Conservation (phyloP, 2,797 vertebrate species). For the Melanotaenia parkinsoni region DNA sequence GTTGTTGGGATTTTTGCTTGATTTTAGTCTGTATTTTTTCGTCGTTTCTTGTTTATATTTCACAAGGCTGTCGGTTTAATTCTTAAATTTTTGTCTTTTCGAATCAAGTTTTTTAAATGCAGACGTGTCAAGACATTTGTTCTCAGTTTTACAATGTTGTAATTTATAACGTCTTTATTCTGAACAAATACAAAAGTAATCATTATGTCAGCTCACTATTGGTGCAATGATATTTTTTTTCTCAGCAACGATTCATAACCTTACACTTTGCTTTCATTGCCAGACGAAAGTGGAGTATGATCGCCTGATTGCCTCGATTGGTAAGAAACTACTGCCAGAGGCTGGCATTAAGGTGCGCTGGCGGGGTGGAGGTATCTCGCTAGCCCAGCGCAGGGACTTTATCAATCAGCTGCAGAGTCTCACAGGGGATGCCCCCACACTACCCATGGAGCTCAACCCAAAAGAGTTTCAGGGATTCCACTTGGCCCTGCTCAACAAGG, state of each 20-base stretch:
- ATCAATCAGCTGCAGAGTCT: constrained; percentile 92
- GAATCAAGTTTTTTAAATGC: background rate
- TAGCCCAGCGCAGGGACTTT: constrained; percentile 91
- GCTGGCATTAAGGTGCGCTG: constrained; percentile 93
- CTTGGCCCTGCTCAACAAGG: constrained; percentile 93
- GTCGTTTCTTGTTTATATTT: background rate
- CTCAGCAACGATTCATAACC: background rate
- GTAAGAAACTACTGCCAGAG: constrained; percentile 89
- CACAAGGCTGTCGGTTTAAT: background rate
- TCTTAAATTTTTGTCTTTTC: background rate
- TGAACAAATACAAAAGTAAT: background rate
- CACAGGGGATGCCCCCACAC: constrained; percentile 85
- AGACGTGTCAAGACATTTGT: background rate
- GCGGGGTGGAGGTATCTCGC: constrained; percentile 86
- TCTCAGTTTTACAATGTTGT: background rate
- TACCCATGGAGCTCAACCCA: constrained; percentile 90
- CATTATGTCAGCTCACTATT: background rate
- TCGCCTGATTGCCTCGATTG: constrained; percentile 91
- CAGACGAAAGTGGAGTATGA: constrained; percentile 97
- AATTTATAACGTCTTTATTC: background rate
- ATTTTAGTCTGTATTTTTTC: too few species aligned
- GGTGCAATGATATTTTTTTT: background rate
- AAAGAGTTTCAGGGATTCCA: constrained; percentile 97
- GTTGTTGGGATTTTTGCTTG: background rate
- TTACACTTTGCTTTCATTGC: background rate